Evolutionary conservation across 2,888 invertebrate species (phyloP), one percentile per base, ranked within the genome.

Genomic region (Axea sp.): DNA sequence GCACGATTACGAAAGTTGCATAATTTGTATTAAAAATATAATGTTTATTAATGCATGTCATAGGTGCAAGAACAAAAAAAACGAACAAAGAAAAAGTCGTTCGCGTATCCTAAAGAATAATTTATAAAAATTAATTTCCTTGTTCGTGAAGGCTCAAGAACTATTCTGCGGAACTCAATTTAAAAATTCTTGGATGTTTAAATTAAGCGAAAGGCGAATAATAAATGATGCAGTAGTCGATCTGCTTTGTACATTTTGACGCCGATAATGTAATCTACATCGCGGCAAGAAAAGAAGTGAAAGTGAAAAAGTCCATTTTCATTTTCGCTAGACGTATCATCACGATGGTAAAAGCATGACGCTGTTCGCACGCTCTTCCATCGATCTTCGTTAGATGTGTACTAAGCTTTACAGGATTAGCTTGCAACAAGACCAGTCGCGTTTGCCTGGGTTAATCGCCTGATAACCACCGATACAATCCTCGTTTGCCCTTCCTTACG

Each of bases 381-480:
- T 81, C 81, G 78, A 79, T 81, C 81, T 81, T 81, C 81, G 80
- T 81, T 81, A 80, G 78, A 51, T 53, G 57, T 51, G 74, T 47
- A 68, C 72, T 59, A 78, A 80, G 77, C 80, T 80, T 79, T 80
- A 76, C 77, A 64, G 65, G 80, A 80, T 81, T 80, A 81, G 77
- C 78, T 75, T 69, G 75, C 78, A 80, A 80, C 80, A 80, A 81
- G 80, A 55, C 62, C 62, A 47, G 69, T 47, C 79, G 78, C 77
- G 79, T 76, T 78, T 77, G 78, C 80, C 77, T 69, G 67, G 73
- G 80, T 77, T 83, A 83, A 83, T 83, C 82, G 80, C 76, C 75
- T 76, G 82, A 82, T 82, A 83, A 82, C 80, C 78, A 78, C 62
- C 49, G 45, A 75, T 74, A 73, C 68, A 73, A 74, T 69, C 60